Percentiles rank a stretch among this genome's conserved stretches.
phyloP scores from a whole-genome alignment of 2,888 invertebrate species.

The Pristionchus japonicus region DNA sequence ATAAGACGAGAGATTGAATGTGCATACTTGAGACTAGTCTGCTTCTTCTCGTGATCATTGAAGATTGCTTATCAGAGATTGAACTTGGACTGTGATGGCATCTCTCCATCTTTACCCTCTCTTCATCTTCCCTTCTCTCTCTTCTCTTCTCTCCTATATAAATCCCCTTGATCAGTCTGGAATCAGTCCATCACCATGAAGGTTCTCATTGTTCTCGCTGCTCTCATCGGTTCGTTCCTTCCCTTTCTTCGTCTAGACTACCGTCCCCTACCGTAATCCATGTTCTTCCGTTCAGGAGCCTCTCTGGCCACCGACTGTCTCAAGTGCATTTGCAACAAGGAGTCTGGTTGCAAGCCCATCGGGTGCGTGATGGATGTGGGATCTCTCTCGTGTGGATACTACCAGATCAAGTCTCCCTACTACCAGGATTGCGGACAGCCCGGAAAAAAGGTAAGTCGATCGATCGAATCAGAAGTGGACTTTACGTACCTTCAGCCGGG shows the following conservation, averaged over 20 bases:
- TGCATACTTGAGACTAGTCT: neutral
- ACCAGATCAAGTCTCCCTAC: conserved; percentile 69
- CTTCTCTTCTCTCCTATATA: neutral
- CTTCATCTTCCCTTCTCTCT: neutral
- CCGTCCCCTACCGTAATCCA: neutral
- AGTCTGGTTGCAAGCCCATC: conserved; percentile 57
- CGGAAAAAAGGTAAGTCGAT: conserved; percentile 54
- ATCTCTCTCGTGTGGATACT: conserved; percentile 63
- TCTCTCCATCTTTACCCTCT: neutral
- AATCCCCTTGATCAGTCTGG: neutral
- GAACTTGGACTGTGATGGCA: neutral
- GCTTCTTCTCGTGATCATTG: neutral
- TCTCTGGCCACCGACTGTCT: conserved; percentile 52
- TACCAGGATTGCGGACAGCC: conserved; percentile 69
- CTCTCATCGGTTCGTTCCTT: conserved; percentile 25
- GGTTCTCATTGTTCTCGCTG: conserved; percentile 33
- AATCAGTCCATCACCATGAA: conserved; percentile 20
- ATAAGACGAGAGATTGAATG: too few species aligned
- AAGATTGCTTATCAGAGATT: neutral
- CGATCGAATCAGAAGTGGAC: neutral
- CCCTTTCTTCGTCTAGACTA: neutral
- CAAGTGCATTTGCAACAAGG: conserved; percentile 57
- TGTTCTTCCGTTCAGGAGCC: conserved; percentile 27
- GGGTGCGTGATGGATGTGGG: conserved; percentile 62
- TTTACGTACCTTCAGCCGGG: neutral